Evolutionary conservation across 2,888 invertebrate genomes (phyloP).

Genomic region (Sympetrum striolatum): DNA sequence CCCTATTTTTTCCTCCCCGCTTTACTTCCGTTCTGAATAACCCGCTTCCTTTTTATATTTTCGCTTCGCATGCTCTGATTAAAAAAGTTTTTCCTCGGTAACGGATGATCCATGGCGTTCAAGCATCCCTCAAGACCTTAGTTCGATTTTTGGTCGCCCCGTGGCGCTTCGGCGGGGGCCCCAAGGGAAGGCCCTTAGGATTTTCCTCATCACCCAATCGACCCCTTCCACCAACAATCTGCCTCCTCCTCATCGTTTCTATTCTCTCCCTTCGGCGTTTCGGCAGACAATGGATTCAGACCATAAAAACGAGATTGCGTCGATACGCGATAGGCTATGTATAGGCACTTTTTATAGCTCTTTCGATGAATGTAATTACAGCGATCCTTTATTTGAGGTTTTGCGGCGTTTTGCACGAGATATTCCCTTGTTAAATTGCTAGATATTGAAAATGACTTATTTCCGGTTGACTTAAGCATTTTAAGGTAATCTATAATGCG

Average conservation of each 20-base stretch:
- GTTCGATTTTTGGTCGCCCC: conserved; percentile 4
- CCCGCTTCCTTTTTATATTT: conserved; percentile 30
- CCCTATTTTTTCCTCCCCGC: neutral
- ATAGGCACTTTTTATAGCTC: too few species aligned
- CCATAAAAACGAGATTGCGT: neutral
- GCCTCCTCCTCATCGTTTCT: neutral
- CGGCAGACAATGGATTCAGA: neutral
- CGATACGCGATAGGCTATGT: too few species aligned
- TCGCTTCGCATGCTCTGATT: conserved; percentile 29
- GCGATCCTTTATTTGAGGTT: too few species aligned
- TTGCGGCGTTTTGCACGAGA: too few species aligned
- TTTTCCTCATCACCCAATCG: conserved; percentile 3
- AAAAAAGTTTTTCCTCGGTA: conserved; percentile 27
- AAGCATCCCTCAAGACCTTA: conserved; percentile 1
- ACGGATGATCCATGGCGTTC: conserved; percentile 35
- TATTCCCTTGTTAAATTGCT: too few species aligned
- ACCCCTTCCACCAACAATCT: neutral
- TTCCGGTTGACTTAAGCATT: too few species aligned
- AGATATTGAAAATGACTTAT: too few species aligned
- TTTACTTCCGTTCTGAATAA: neutral
- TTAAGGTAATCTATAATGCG: too few species aligned
- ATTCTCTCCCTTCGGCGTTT: neutral
- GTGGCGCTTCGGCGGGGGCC: neutral
- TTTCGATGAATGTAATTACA: too few species aligned
- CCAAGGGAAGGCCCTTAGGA: neutral